These are phyloP conservation scores for Phymorhynchus buccinoides DNA, from an alignment of 1,140 invertebrate genomes.

Conservation along the genomic window DNA sequence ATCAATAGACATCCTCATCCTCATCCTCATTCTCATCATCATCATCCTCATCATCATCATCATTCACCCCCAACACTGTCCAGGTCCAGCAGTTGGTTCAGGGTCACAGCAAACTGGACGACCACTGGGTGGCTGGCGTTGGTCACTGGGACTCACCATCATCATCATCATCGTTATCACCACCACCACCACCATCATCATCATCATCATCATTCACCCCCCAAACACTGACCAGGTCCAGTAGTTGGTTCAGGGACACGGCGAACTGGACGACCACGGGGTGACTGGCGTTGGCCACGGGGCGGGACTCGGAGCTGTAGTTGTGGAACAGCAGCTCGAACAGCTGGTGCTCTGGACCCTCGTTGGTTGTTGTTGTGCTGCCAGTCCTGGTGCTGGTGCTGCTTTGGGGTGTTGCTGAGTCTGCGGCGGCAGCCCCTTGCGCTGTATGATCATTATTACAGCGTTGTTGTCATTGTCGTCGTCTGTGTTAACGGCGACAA, in stretches of 20 bases:
- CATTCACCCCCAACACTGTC: conserved; percentile 31
- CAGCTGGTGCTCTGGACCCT: conserved; percentile 55
- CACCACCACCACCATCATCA: not conserved
- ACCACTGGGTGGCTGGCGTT: conserved; percentile 58
- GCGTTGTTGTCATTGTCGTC: not conserved
- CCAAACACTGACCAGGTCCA: conserved; percentile 63
- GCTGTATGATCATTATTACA: not conserved
- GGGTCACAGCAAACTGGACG: conserved; percentile 60
- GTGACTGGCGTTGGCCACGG: conserved; percentile 58
- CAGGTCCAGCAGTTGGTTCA: conserved; percentile 69
- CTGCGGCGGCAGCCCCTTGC: not conserved
- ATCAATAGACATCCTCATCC: too few relatives aligned
- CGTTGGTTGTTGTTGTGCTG: not conserved
- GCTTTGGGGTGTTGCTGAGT: too few relatives aligned
- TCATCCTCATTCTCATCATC: too few relatives aligned
- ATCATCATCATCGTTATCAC: not conserved
- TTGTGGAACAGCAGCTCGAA: conserved; percentile 52
- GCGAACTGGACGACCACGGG: conserved; percentile 61
- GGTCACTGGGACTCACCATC: conserved; percentile 30
- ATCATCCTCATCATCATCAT: not conserved
- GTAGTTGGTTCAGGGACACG: conserved; percentile 65
- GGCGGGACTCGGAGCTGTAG: conserved; percentile 60
- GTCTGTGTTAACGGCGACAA: too few relatives aligned
- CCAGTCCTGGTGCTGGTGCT: not conserved
- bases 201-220: not conserved